Evolutionary conservation across 2,113 vertebrate species (phyloP), one percentile per base, ranked within the genome.

Genomic region (Grammomys dolichurus): DNA sequence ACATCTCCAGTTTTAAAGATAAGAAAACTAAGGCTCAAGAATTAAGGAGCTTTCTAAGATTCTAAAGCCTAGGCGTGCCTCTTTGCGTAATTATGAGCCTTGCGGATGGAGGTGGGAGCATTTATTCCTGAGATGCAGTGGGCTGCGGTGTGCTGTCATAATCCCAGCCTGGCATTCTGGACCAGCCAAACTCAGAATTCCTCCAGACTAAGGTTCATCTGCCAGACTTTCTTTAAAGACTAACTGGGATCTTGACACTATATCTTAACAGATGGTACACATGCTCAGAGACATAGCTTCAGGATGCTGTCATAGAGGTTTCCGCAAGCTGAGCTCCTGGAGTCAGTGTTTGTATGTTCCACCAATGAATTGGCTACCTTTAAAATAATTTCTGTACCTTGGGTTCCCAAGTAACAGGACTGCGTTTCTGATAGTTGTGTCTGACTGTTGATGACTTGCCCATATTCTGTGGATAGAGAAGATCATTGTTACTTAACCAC

Each of bases 301-400:
- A 48, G 51, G 40, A 8, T 22, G 3, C 56, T n/a, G 2, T 69
- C 54, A n/a, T 7, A 11, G 58, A 60, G 26, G 6, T 36, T 58
- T 36, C 14, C 40, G 36, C 1, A 3, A 56, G 43, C 89, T 0
- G 0, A 46, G 69, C 70, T 13, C n/a, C 12, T 0, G 0, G 36
- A 56, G 63, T 36, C 72, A 5, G 17, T 43, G 89, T 7, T 11
- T 85, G 19, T 9, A 5, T 20, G 33, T 3, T 80, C 51, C 10
- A 19, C 24, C 46, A 7, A 31, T 24, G 56, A 81, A 26, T 9
- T 84, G n/a, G 20, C 16, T 33, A 31, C 84, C 31, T 93, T 0
- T 85, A 58, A 80, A 36, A 40, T 84, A 40, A 26, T 16, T 51
- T 81, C 51, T 58, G 58, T 16, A 20, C 40, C 43, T n/a, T 31